A percentile compares a stretch with the other conserved stretches of the same genome.
Conservation (phyloP, 1,140 invertebrate species). For the Apis cerana region DNA sequence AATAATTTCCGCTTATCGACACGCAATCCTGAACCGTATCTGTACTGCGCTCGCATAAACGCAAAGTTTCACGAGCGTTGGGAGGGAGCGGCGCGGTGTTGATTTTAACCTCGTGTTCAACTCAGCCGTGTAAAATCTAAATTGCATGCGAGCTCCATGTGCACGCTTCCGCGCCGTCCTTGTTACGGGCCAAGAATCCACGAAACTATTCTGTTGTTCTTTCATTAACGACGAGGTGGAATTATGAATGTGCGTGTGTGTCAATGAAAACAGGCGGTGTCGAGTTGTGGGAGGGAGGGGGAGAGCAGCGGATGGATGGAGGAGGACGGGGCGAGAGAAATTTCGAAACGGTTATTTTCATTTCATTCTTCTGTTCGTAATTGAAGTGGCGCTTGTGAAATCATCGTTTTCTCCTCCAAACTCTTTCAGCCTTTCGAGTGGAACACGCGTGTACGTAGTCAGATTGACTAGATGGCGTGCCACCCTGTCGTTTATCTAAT, state of each 20-base stretch:
- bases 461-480: not conserved
- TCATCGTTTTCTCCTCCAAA: not conserved
- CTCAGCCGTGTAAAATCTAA: slow-evolving; percentile 59
- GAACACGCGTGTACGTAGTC: not conserved
- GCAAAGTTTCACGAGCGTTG: slow-evolving; percentile 50
- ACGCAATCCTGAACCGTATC: slow-evolving; percentile 27
- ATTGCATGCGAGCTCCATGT: slow-evolving; percentile 49
- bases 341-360: slow-evolving; percentile 16
- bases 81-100: slow-evolving; percentile 32
- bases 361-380: slow-evolving; percentile 19
- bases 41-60: slow-evolving; percentile 40
- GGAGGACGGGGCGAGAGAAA: not conserved
- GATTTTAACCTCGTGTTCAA: slow-evolving; percentile 57
- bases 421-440: not conserved
- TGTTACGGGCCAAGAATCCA: slow-evolving; percentile 53
- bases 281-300: not conserved
- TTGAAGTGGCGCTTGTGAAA: slow-evolving; percentile 23
- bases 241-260: slow-evolving; percentile 33
- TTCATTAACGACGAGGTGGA: slow-evolving; percentile 46
- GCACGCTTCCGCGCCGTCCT: not conserved
- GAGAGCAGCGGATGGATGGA: no score
- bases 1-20: slow-evolving; percentile 50
- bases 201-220: slow-evolving; percentile 49
- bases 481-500: no score
- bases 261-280: slow-evolving; percentile 10